phyloP scores from a whole-genome alignment of 2,113 vertebrate genomes.

The Pungitius pungitius region DNA sequence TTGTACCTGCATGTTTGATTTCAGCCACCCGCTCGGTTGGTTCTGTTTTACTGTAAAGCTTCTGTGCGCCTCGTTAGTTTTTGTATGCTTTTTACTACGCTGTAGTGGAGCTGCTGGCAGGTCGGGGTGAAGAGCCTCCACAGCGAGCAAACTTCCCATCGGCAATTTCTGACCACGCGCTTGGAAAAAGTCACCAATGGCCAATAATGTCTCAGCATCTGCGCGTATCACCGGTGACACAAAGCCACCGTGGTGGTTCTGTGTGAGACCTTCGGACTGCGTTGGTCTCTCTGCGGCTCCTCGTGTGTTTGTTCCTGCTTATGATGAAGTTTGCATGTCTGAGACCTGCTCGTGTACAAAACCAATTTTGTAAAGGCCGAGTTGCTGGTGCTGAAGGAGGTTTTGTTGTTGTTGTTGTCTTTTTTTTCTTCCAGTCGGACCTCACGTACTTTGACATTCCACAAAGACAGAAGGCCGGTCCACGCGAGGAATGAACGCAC shows the following conservation, averaged over 20 bases:
- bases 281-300: conserved; percentile 7
- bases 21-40: conserved; percentile 33
- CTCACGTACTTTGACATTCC: conserved; percentile 73
- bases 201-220: conserved; percentile 68
- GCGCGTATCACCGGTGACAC: conserved; percentile 44
- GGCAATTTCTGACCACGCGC: conserved; percentile 53
- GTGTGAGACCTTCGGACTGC: not conserved
- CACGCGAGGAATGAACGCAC: conserved; percentile 28
- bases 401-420: not conserved
- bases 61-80: conserved; percentile 53
- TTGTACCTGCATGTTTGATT: conserved; percentile 75
- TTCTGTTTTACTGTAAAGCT: conserved; percentile 56
- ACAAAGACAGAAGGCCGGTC: conserved; percentile 38
- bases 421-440: conserved; percentile 36
- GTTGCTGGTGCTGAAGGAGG: conserved; percentile 24
- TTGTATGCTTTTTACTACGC: conserved; percentile 30
- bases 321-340: conserved; percentile 68
- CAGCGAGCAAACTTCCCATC: conserved; percentile 44
- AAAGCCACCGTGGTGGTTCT: conserved; percentile 31
- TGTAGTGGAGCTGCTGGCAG: conserved; percentile 53
- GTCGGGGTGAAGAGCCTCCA: conserved; percentile 25
- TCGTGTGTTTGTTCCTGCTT: conserved; percentile 62
- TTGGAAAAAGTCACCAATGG: conserved; percentile 72
- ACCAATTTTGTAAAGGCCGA: conserved; percentile 16
- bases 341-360: conserved; percentile 52